Percentiles rank a stretch among this genome's conserved stretches.
phyloP scores from a whole-genome alignment of 2,888 invertebrate genomes.

The Dorcus hopei region DNA sequence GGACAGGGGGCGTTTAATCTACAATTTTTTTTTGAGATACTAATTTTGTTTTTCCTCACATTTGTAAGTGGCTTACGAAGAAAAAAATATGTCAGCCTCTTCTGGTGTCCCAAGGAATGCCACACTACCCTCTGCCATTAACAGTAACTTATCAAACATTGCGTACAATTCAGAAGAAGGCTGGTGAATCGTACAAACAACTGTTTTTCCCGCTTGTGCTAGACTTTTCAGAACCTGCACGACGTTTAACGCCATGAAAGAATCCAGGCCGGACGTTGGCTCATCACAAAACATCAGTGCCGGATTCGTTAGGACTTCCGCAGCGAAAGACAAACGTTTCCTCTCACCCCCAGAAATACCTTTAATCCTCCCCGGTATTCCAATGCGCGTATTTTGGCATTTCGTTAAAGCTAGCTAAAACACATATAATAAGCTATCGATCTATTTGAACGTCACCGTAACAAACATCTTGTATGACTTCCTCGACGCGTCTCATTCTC shows the following conservation, averaged over 20 bases:
- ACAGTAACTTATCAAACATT: constrained; percentile 82
- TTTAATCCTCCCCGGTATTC: constrained; percentile 80
- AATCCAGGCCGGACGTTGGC: constrained; percentile 94
- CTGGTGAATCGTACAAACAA: constrained; percentile 92
- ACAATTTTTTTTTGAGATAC: constrained; percentile 14
- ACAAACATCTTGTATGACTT: constrained; percentile 78
- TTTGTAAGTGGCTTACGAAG: constrained; percentile 58
- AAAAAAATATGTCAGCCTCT: constrained; percentile 77
- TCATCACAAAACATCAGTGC: constrained; percentile 95
- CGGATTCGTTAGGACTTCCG: constrained; percentile 95
- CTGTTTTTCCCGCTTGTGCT: constrained; percentile 80
- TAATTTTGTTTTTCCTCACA: not conserved
- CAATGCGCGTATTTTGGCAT: constrained; percentile 89
- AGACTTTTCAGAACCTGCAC: constrained; percentile 75
- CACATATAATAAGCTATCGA: constrained; percentile 2
- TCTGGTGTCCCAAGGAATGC: constrained; percentile 82
- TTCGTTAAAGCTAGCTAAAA: constrained; percentile 77
- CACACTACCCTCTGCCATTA: constrained; percentile 89
- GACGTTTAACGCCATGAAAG: constrained; percentile 94
- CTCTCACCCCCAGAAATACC: constrained; percentile 96
- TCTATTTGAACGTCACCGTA: not conserved
- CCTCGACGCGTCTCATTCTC: constrained; percentile 76
- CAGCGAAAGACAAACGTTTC: constrained; percentile 92
- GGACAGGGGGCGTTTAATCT: constrained; percentile 83
- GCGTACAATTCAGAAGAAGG: constrained; percentile 89